Evolutionary conservation across 2,888 invertebrate genomes (phyloP).

Genomic region (Aphelenchoides bicaudatus): DNA sequence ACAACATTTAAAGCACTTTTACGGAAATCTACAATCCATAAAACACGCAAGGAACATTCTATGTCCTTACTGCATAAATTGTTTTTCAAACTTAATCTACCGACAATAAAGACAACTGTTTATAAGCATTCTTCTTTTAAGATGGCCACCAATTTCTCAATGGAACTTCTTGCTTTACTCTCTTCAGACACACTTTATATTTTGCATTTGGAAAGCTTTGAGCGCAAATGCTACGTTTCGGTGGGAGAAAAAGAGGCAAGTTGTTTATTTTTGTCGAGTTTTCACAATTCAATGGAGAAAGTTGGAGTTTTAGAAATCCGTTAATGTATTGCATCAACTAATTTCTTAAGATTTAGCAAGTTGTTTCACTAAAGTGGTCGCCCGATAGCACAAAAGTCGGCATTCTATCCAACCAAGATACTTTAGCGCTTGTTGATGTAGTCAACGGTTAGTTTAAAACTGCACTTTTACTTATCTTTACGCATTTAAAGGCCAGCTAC

Average conservation of each 20-base stretch:
- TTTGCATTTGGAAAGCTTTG: neutral
- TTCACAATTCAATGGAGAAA: neutral
- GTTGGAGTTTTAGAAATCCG: neutral
- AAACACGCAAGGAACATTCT: too few species aligned
- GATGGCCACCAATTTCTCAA: conserved; percentile 18
- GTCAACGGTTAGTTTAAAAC: conserved; percentile 20
- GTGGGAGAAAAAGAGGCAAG: conserved; percentile 16
- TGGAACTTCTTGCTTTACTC: neutral
- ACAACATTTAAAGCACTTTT: neutral
- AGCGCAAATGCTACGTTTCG: conserved; percentile 11
- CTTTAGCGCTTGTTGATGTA: conserved; percentile 25
- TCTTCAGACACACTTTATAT: conserved; percentile 13
- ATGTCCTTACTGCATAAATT: too few species aligned
- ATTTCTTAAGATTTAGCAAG: conserved; percentile 22
- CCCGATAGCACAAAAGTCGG: conserved; percentile 26
- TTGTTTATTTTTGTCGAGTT: conserved; percentile 9
- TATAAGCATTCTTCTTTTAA: too few species aligned
- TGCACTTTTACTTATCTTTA: neutral
- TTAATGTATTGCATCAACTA: neutral
- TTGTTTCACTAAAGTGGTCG: conserved; percentile 32
- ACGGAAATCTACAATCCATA: too few species aligned
- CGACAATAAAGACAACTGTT: too few species aligned
- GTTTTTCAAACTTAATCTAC: too few species aligned
- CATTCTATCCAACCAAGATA: conserved; percentile 26
- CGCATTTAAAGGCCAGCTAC: conserved; percentile 15